Base-by-base conservation (phyloP, 2,888 invertebrate species). In the Torymus aiolomorphi region DNA sequence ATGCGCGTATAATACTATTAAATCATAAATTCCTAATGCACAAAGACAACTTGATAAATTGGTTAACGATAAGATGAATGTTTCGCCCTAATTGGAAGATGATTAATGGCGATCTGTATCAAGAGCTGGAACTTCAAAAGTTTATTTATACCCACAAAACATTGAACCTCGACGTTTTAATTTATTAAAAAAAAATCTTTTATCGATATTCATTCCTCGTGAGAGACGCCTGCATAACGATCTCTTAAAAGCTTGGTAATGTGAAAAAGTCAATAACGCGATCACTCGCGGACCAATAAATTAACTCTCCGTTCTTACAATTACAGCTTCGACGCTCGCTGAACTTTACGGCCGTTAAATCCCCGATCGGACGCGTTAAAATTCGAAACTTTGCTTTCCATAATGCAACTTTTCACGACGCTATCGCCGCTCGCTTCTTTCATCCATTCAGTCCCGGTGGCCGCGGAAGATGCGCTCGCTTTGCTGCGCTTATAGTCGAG, bases 331-430 rank as follows among this genome's bases (percentile, higher is more conserved):
- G n/a, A 77, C 49, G 66, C 59, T 78, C 14, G 61, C 61, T 72
- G 42, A 66, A 78, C 57, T 67, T 72, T 62, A 18, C 42, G 72
- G 42, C 51, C 62, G 62, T 73, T 78, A 69, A 69, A 62, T 61
- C 42, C 2, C 54, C 16, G 12, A 52, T 69, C 54, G n/a, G 31
- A 24, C 18, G 24, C 73, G 54, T 67, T 78, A 73, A 78, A 72
- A 78, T 62, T 67, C 49, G 49, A 73, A 78, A 78, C 73, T 78
- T 78, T 73, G 66, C 73, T 42, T 78, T 73, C 67, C 51, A 73
- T 73, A 78, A 78, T 69, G 20, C 66, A 78, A 78, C 67, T 73
- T 78, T 73, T 78, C 67, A 78, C 31, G 72, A 59, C 67, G 61
- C 61, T 18, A 78, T 73, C 18, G 62, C 16, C 16, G 62, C 51